phyloP scores from a whole-genome alignment of 2,888 invertebrate species.

The Melieria picta region DNA sequence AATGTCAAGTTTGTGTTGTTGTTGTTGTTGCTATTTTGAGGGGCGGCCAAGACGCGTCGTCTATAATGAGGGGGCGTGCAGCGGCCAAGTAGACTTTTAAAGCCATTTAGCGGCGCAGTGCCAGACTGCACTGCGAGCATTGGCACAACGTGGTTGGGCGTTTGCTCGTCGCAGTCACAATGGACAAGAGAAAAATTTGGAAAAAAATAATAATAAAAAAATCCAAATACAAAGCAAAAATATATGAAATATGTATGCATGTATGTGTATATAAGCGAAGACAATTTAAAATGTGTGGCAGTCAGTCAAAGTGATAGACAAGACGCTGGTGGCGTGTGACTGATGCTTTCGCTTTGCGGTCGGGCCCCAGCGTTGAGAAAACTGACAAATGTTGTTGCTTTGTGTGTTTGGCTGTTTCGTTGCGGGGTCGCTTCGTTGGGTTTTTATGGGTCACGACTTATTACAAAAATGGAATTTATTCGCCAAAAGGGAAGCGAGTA shows the following conservation, averaged over 20 bases:
- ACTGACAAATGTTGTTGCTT: slow-evolving; percentile 17
- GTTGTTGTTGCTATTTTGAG: slow-evolving; percentile 36
- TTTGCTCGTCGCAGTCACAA: neutral
- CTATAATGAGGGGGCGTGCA: slow-evolving; percentile 61
- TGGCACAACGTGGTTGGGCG: neutral
- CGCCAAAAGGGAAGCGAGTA: no score
- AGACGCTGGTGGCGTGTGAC: neutral
- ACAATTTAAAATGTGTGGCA: slow-evolving; percentile 53
- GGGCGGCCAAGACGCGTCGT: slow-evolving; percentile 57
- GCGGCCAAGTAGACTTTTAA: slow-evolving; percentile 38
- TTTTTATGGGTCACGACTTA: slow-evolving; percentile 10
- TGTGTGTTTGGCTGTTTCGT: slow-evolving; percentile 1
- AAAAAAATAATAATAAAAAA: neutral
- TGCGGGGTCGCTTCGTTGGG: slow-evolving; percentile 2
- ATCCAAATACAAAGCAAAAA: neutral
- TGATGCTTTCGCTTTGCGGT: neutral
- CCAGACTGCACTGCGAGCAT: neutral
- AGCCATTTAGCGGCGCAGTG: slow-evolving; percentile 14
- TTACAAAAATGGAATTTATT: neutral
- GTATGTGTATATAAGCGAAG: neutral
- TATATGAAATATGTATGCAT: neutral
- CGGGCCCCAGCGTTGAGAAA: slow-evolving; percentile 13
- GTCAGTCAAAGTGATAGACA: slow-evolving; percentile 58
- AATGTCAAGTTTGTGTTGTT: slow-evolving; percentile 16
- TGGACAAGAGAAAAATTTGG: neutral